phyloP scores from a whole-genome alignment of 2,888 invertebrate genomes.

The Opisthograptis luteolata region DNA sequence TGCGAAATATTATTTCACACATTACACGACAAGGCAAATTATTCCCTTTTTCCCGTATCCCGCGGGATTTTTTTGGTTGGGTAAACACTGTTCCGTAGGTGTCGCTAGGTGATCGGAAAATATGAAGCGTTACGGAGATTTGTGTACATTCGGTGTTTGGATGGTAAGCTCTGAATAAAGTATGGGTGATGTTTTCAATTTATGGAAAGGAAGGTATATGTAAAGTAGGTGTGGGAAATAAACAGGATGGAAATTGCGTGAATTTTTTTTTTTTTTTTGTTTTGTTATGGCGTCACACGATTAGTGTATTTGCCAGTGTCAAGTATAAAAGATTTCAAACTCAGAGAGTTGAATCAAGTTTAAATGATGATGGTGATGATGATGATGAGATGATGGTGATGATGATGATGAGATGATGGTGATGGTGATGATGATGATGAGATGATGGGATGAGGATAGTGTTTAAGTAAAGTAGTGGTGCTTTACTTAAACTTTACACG shows the following conservation, averaged over 20 bases:
- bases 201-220: not conserved
- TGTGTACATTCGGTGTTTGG: conserved; percentile 9
- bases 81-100: conserved; percentile 15
- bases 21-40: conserved; percentile 60
- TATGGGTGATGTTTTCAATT: conserved; percentile 10
- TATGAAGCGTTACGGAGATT: conserved; percentile 12
- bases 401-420: too few relatives aligned
- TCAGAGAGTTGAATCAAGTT: too few relatives aligned
- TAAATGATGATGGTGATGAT: too few relatives aligned
- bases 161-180: conserved; percentile 9
- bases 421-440: too few relatives aligned
- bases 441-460: too few relatives aligned
- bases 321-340: too few relatives aligned
- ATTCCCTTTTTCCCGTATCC: conserved; percentile 44
- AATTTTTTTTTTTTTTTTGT: too few relatives aligned
- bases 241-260: not conserved
- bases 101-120: conserved; percentile 13
- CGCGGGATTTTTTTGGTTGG: conserved; percentile 37
- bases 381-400: too few relatives aligned
- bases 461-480: too few relatives aligned
- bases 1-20: conserved; percentile 71
- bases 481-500: too few relatives aligned
- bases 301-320: too few relatives aligned
- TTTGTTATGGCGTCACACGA: too few relatives aligned
- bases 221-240: not conserved